These are phyloP conservation scores for Pandion haliaetus DNA, from an alignment of 2,113 vertebrate species.

Conservation along the genomic window DNA sequence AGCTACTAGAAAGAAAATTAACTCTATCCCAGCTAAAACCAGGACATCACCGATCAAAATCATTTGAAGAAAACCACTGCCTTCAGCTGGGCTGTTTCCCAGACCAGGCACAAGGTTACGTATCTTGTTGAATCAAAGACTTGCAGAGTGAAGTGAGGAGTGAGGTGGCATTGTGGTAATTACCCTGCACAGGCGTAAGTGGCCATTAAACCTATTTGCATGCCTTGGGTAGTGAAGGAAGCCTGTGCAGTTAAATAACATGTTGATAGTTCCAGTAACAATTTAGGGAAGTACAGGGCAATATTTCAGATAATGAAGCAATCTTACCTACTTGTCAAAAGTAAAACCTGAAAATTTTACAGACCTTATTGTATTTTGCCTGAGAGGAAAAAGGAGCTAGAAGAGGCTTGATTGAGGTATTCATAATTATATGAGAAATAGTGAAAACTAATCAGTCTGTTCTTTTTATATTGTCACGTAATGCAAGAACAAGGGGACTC, in stretches of 20 bases:
- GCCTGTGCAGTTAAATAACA: neutral
- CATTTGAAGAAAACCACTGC: neutral
- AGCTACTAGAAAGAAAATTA: too few relatives aligned
- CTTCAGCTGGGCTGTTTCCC: neutral
- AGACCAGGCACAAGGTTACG: neutral
- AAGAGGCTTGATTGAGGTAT: constrained; percentile 21
- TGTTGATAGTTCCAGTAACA: neutral
- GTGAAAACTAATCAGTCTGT: constrained; percentile 44
- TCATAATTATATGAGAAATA: constrained; percentile 36
- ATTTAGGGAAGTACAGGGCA: neutral
- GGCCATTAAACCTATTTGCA: neutral
- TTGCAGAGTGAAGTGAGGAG: neutral
- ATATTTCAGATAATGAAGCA: constrained; percentile 25
- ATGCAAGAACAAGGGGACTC: constrained; percentile 42
- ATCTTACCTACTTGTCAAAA: constrained; percentile 6
- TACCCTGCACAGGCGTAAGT: neutral
- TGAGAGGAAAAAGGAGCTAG: neutral
- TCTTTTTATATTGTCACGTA: constrained; percentile 40
- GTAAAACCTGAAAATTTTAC: constrained; percentile 22
- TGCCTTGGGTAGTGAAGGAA: neutral
- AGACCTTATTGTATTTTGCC: neutral
- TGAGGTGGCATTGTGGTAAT: neutral
- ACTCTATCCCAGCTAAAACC: too few relatives aligned
- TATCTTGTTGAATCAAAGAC: neutral
- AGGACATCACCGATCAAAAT: neutral